phyloP scores from a whole-genome alignment of 2,113 vertebrate species.

The Muscicapa adusta region DNA sequence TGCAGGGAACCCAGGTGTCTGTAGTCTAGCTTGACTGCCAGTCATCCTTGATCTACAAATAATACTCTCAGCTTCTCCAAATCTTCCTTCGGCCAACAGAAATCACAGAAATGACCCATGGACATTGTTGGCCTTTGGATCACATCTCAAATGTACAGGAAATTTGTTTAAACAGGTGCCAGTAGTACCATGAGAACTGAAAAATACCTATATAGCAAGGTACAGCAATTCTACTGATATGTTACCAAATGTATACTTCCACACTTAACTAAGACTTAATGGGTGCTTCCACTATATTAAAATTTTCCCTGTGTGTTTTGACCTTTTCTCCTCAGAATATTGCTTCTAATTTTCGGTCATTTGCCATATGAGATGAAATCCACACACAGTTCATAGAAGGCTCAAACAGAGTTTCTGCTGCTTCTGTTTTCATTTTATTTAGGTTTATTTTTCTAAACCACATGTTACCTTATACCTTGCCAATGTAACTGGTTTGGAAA shows the following conservation, averaged over 20 bases:
- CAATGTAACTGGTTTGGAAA: conserved; percentile 53
- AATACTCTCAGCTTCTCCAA: background rate
- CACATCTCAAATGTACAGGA: background rate
- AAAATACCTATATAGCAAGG: background rate
- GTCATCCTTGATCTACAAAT: background rate
- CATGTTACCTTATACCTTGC: conserved; percentile 50
- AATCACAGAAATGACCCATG: background rate
- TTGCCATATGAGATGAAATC: conserved; percentile 14
- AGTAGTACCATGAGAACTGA: background rate
- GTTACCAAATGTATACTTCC: background rate
- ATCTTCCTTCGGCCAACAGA: background rate
- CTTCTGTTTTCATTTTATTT: conserved; percentile 61
- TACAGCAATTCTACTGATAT: background rate
- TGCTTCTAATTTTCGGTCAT: background rate
- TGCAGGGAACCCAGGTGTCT: background rate
- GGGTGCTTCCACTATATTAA: background rate
- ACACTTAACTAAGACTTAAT: background rate
- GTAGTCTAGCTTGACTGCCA: background rate
- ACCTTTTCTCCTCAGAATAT: background rate
- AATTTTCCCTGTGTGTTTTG: background rate
- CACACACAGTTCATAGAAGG: conserved; percentile 11
- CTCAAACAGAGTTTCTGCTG: conserved; percentile 17
- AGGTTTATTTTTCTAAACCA: conserved; percentile 64
- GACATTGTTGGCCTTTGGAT: background rate
- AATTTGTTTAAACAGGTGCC: background rate